These are phyloP conservation scores for Bolinopsis microptera DNA, from an alignment of 37 sponge, comb jelly and placozoan genomes.

Conservation along the genomic window DNA sequence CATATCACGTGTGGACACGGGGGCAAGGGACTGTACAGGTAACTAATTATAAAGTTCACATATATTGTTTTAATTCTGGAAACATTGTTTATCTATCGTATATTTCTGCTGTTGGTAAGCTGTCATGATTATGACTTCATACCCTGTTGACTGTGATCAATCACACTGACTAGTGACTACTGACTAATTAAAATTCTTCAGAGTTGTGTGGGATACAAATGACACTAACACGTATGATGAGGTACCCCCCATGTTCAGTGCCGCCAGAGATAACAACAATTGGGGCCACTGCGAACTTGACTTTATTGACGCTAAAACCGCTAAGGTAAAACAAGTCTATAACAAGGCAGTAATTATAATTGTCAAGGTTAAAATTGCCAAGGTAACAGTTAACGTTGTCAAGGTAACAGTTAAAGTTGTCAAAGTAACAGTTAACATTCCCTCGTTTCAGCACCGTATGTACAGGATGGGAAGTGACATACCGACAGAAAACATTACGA, in stretches of 20 bases:
- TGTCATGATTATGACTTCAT: no score
- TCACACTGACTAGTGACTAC: no score
- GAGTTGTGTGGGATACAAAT: neutral
- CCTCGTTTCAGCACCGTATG: neutral
- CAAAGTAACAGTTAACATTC: neutral
- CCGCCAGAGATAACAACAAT: neutral
- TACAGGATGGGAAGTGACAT: neutral
- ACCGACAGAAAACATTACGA: neutral
- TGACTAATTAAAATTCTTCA: neutral
- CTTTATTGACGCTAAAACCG: neutral
- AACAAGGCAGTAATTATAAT: no score
- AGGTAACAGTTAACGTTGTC: no score
- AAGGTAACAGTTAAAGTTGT: neutral
- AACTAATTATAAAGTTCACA: no score
- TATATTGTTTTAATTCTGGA: no score
- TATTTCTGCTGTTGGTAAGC: neutral
- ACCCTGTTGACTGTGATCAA: no score
- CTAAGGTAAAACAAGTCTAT: no score
- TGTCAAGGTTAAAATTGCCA: no score
- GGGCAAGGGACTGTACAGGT: constrained; percentile 10
- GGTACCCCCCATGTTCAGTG: neutral
- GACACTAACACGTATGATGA: neutral
- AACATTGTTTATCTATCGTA: neutral
- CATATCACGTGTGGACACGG: constrained; percentile 53
- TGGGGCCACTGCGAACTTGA: constrained; percentile 37